phyloP scores from a whole-genome alignment of 2,888 invertebrate genomes.

The Argyresthia goedartella region DNA sequence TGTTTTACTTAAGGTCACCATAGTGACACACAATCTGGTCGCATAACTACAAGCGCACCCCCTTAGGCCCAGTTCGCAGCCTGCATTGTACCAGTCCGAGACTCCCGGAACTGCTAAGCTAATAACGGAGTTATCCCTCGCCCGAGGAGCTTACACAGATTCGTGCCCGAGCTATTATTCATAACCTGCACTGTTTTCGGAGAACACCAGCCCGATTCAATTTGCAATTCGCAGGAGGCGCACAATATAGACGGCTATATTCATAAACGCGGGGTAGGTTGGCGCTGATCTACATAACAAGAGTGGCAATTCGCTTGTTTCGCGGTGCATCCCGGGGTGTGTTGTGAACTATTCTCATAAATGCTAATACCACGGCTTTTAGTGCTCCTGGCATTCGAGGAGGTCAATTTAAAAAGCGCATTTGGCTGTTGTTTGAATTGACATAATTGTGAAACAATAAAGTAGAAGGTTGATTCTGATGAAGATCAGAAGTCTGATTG shows the following conservation, averaged over 20 bases:
- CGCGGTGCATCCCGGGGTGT: too few species aligned
- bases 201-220: slow-evolving; percentile 13
- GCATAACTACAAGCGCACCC: background rate
- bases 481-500: too few species aligned
- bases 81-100: slow-evolving; percentile 27
- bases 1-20: too few species aligned
- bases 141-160: slow-evolving; percentile 28
- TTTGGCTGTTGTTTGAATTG: background rate
- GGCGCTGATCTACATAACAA: too few species aligned
- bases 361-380: background rate
- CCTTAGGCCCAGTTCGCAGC: background rate
- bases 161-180: slow-evolving; percentile 23
- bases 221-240: slow-evolving; percentile 13
- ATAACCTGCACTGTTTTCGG: slow-evolving; percentile 17
- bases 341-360: background rate
- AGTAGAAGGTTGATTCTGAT: too few species aligned
- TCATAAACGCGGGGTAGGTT: background rate
- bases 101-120: slow-evolving; percentile 42
- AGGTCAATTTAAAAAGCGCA: background rate
- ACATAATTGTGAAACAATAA: background rate
- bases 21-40: too few species aligned
- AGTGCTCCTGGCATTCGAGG: background rate
- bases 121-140: slow-evolving; percentile 37
- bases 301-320: too few species aligned
- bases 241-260: slow-evolving; percentile 1